Evolutionary conservation across 2,888 invertebrate species (phyloP).

Genomic region (Lepas anatifera): DNA sequence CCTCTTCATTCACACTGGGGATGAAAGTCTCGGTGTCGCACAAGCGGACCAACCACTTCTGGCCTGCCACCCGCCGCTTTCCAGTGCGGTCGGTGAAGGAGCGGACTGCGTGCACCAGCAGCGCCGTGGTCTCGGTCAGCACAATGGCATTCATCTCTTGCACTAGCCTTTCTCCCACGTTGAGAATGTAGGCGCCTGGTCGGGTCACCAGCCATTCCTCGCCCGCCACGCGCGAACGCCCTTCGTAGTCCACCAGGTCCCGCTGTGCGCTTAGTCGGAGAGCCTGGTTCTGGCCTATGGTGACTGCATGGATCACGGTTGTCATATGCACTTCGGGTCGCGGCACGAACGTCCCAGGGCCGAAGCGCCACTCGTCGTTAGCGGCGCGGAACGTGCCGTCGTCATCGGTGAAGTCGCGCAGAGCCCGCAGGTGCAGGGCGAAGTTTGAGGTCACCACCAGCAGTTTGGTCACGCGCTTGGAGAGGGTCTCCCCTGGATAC

Average conservation of each 20-base stretch:
- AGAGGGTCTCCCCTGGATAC: slow-evolving; percentile 37
- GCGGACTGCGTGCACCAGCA: slow-evolving; percentile 34
- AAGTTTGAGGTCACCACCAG: slow-evolving; percentile 36
- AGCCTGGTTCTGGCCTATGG: slow-evolving; percentile 39
- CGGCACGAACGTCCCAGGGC: slow-evolving; percentile 38
- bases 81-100: slow-evolving; percentile 38
- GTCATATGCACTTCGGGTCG: slow-evolving; percentile 38
- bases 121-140: slow-evolving; percentile 37
- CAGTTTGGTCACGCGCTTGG: slow-evolving; percentile 25
- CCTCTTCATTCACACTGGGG: slow-evolving; percentile 39
- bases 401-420: slow-evolving; percentile 37
- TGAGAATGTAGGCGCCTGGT: slow-evolving; percentile 39
- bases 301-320: slow-evolving; percentile 34
- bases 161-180: slow-evolving; percentile 39
- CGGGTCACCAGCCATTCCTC: slow-evolving; percentile 41
- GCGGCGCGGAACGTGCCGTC: slow-evolving; percentile 33
- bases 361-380: slow-evolving; percentile 42
- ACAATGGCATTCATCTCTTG: slow-evolving; percentile 38
- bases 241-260: slow-evolving; percentile 34
- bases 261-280: slow-evolving; percentile 36
- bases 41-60: slow-evolving; percentile 40
- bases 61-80: slow-evolving; percentile 37
- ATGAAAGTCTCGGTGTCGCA: slow-evolving; percentile 39
- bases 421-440: slow-evolving; percentile 36
- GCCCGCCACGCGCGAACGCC: slow-evolving; percentile 30